Conservation (phyloP, 2,888 invertebrate species). For the Bombylius major region DNA sequence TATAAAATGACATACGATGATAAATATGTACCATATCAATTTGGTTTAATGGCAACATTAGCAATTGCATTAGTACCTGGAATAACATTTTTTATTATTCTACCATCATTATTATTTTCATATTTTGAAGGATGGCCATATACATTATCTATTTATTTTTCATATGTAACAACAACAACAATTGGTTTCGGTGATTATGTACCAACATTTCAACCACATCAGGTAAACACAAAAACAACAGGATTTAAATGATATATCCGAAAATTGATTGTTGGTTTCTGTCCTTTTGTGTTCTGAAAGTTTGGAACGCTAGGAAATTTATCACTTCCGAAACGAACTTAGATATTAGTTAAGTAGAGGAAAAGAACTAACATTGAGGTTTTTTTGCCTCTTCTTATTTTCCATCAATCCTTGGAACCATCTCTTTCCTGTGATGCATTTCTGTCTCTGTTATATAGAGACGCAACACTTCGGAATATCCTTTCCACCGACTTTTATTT, state of each 20-base stretch:
- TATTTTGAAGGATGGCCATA: conserved; percentile 79
- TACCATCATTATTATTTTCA: conserved; percentile 74
- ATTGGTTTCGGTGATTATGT: conserved; percentile 91
- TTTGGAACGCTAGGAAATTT: too few species aligned
- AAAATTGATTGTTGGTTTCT: too few species aligned
- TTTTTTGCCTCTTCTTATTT: too few species aligned
- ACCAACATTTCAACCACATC: conserved; percentile 43
- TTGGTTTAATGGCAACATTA: conserved; percentile 67
- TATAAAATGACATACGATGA: conserved; percentile 46
- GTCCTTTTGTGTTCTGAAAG: too few species aligned
- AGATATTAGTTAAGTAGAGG: too few species aligned
- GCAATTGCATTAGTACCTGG: conserved; percentile 79
- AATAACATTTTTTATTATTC: conserved; percentile 70
- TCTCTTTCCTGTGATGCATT: too few species aligned
- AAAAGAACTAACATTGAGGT: too few species aligned
- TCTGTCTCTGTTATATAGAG: too few species aligned
- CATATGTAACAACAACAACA: conserved; percentile 75
- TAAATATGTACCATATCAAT: conserved; percentile 51
- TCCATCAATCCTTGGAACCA: too few species aligned
- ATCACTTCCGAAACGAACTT: too few species aligned
- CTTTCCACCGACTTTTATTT: too few species aligned
- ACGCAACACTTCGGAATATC: too few species aligned
- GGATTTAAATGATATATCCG: not conserved
- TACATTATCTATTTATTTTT: conserved; percentile 72
- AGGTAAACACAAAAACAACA: conserved; percentile 19